Evolutionary conservation across 2,797 vertebrate genomes (phyloP), one percentile per base, ranked within the genome.

Genomic region (Sebastes hopkinsi): DNA sequence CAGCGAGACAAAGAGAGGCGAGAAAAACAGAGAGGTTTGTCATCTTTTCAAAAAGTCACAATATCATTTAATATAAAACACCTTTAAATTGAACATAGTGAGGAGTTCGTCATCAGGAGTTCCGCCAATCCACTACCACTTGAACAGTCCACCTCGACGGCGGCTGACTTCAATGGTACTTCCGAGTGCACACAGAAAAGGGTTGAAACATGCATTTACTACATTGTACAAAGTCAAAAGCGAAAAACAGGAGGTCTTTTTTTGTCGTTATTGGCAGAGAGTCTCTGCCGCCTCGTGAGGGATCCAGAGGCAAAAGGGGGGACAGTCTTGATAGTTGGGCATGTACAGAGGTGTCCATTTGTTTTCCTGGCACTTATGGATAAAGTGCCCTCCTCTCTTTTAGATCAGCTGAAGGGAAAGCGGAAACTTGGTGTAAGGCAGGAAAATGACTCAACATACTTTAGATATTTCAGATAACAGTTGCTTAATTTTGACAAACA

Each of bases 61-160:
- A 94, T 95, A 95, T 94, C 87, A 94, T 96, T 96, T 96, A 95
- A 96, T 96, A 96, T 96, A 96, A 96, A 96, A 96, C 95, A 94
- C 90, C 92, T 95, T 93, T 93, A 88, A 93, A 95, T 93, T 93
- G 89, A 92, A 94, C 93, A 90, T 91, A 88, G 84, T 89, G 90
- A 92, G 89, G 91, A 89, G 92, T 95, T 92, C 79, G 72, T 74
- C 82, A 89, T 83, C 84, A 77, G 91, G 82, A 81, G 81, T 81
- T 90, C 90, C 88, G 75, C 58, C 91, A 87, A 87, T 91, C 90
- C 88, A 82, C 84, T 85, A 91, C 91, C 88, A 78, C 68, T 42
- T 72, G 83, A 87, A 84, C 85, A 13, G 90, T 87, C 84, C 86
- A 38, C 85, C 85, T 80, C 59, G 23, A 83, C 38, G 70, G 82